phyloP scores from a whole-genome alignment of 2,797 vertebrate species.

The Aulostomus chinensis region DNA sequence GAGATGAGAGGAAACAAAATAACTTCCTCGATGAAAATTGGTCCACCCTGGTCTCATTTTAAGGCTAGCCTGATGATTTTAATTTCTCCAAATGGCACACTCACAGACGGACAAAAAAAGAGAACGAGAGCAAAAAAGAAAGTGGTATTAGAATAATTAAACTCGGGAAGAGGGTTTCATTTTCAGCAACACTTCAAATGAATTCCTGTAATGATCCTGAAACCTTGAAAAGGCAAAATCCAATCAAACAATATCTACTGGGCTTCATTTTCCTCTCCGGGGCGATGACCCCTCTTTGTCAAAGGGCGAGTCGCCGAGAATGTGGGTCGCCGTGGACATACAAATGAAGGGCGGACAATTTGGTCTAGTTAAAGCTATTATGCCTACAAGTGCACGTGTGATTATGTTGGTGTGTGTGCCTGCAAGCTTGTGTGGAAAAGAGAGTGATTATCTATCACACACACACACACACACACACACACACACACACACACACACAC shows the following conservation, averaged over 20 bases:
- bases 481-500: not conserved
- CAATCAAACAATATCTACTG: constrained; percentile 87
- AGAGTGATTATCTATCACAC: constrained; percentile 46
- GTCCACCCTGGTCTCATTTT: constrained; percentile 73
- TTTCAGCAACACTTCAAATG: constrained; percentile 85
- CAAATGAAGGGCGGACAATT: constrained; percentile 84
- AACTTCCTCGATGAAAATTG: constrained; percentile 67
- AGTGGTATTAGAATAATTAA: constrained; percentile 85
- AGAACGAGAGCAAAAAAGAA: constrained; percentile 70
- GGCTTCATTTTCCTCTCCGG: constrained; percentile 80
- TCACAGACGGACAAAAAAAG: constrained; percentile 56
- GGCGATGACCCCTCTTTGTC: constrained; percentile 84
- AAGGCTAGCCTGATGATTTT: constrained; percentile 72
- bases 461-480: not conserved
- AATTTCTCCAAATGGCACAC: constrained; percentile 75
- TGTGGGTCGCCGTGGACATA: constrained; percentile 79
- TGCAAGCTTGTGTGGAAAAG: constrained; percentile 25
- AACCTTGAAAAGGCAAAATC: constrained; percentile 86
- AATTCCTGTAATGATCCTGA: constrained; percentile 85
- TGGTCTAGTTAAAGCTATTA: constrained; percentile 85
- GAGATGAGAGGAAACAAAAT: constrained; percentile 54
- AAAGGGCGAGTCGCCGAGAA: constrained; percentile 79
- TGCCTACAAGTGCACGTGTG: constrained; percentile 67
- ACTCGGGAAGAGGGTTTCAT: constrained; percentile 80
- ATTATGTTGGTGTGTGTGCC: constrained; percentile 33